Evolutionary conservation across 2,797 vertebrate genomes (phyloP), one percentile per base, ranked within the genome.

Genomic region (Clarias laeviceps): DNA sequence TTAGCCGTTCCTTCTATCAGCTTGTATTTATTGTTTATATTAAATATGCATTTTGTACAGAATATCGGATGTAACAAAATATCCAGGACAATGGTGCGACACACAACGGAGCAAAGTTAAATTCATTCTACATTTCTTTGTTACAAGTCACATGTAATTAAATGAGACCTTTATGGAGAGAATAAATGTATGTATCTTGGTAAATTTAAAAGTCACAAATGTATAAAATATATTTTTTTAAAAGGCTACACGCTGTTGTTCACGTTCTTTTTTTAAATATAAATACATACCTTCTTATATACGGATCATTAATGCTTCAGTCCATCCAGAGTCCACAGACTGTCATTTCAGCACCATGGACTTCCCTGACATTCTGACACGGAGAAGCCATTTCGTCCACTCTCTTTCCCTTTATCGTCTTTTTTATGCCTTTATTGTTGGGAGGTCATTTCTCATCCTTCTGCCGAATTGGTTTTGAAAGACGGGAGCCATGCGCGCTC

Each of bases 361-460:
- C 84, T 32, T 68, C 29, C 24, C 64, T 85, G 81, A 83, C 80
- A 80, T 88, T 79, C 81, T 82, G 83, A 85, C 86, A 84, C 56
- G 82, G 82, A 79, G 50, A 62, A 78, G 37, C 80, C 88, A 84
- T 89, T 85, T 88, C 80, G 79, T 79, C 65, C 86, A 84, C 69
- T 56, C 32, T 86, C 84, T 80, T 66, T 59, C 66, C 73, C 20
- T 82, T 69, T 72, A 72, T 59, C 37, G 18, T 54, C 61, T 85
- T 89, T 88, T 88, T 89, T 50, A 40, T 77, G 24, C 34, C 62
- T 62, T 87, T 88, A 88, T 90, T 87, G 65, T 59, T 84, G 84
- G 85, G 85, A 85, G 91, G 90, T 93, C 89, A 91, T 90, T 94
- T 94, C 95, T 93, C 88, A 89, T 90, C 91, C 91, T 93, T 88